These are phyloP conservation scores for Ibidorhyncha struthersii DNA, from an alignment of 2,113 vertebrate genomes.

Conservation along the genomic window DNA sequence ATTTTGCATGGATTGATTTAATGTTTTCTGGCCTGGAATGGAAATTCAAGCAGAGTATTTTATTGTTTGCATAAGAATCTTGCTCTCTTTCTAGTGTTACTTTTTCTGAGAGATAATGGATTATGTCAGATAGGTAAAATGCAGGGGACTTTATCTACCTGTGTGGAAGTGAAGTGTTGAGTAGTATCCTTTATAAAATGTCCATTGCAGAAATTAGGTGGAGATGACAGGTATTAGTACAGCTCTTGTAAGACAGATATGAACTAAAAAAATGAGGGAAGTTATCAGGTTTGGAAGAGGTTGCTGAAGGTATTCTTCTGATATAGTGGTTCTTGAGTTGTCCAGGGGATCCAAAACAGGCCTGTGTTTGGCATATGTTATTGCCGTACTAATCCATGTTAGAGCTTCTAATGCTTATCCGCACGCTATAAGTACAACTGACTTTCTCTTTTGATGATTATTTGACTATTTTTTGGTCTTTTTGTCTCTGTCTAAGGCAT, in stretches of 20 bases:
- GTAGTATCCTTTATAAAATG: neutral
- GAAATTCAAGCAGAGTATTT: neutral
- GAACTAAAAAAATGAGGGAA: neutral
- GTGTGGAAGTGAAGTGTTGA: neutral
- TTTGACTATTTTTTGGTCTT: neutral
- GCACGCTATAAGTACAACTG: neutral
- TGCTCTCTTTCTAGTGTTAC: neutral
- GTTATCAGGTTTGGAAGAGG: neutral
- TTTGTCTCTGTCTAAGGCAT: neutral
- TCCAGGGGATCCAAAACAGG: neutral
- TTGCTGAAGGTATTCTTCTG: neutral
- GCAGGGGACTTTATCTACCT: neutral
- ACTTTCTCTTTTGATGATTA: neutral
- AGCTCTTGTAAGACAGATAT: neutral
- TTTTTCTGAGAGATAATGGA: neutral
- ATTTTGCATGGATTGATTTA: neutral
- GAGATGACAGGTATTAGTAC: neutral
- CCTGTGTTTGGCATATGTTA: neutral
- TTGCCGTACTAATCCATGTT: neutral
- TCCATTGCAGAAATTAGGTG: neutral
- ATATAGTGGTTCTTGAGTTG: neutral
- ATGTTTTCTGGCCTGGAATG: neutral
- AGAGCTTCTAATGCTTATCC: neutral
- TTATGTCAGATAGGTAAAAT: neutral
- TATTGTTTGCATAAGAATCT: neutral